Percentiles rank a stretch among this genome's conserved stretches.
Evolutionary conservation across 2,113 vertebrate genomes (phyloP).

Genomic region (Pygoscelis antarcticus): DNA sequence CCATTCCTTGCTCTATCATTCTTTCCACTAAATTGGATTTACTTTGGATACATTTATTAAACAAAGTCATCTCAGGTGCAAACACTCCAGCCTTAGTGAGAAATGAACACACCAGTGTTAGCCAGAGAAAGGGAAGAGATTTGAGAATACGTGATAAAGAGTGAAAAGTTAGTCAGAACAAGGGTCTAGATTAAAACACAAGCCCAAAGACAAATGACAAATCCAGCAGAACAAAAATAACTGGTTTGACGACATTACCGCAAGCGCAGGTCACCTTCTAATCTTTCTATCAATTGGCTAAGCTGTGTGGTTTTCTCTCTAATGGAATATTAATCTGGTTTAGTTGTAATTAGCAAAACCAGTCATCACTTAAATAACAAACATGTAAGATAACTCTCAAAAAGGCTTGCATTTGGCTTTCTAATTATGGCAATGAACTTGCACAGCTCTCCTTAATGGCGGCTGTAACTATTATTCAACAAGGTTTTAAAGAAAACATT

Average conservation of each 20-base stretch:
- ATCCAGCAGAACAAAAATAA: background rate
- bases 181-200: background rate
- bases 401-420: background rate
- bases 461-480: background rate
- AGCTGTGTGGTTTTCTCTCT: background rate
- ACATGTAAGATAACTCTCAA: background rate
- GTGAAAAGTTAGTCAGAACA: background rate
- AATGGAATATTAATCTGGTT: slow-evolving; percentile 43
- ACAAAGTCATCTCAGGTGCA: background rate
- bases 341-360: background rate
- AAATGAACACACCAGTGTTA: background rate
- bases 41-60: background rate
- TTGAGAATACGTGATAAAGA: background rate
- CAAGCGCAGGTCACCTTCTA: background rate
- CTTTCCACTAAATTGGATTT: background rate
- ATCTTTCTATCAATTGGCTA: background rate
- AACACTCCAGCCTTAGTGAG: background rate
- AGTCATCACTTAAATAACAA: slow-evolving; percentile 5
- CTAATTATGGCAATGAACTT: background rate
- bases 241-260: background rate
- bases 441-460: background rate
- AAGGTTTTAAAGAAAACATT: slow-evolving; percentile 15
- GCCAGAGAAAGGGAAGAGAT: background rate
- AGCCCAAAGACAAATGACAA: background rate
- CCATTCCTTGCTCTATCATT: background rate